Evolutionary conservation across 2,888 invertebrate genomes (phyloP).

Genomic region (Portevinia maculata): DNA sequence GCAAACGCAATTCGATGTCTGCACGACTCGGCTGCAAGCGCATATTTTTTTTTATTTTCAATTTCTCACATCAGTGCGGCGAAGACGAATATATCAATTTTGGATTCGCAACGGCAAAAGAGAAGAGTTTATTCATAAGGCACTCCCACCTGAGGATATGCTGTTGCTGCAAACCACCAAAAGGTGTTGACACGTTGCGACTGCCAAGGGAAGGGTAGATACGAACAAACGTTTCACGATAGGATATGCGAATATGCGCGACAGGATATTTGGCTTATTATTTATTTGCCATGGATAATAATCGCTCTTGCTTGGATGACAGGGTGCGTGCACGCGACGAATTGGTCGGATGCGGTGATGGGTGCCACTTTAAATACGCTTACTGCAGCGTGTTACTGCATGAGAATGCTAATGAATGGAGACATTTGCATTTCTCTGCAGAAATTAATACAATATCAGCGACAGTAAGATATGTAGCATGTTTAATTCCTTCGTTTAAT

Average conservation of each 20-base stretch:
- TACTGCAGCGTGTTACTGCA: constrained; percentile 41
- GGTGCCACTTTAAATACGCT: constrained; percentile 57
- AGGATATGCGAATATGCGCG: constrained; percentile 28
- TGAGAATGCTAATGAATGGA: constrained; percentile 66
- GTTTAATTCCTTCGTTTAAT: background rate
- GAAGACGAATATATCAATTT: constrained; percentile 64
- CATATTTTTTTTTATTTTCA: constrained; percentile 38
- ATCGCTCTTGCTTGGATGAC: constrained; percentile 57
- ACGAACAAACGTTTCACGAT: constrained; percentile 13
- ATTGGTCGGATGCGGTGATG: constrained; percentile 44
- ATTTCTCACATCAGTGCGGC: constrained; percentile 53
- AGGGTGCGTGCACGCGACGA: constrained; percentile 49
- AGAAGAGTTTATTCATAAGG: constrained; percentile 61
- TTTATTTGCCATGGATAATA: constrained; percentile 67
- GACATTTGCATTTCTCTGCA: constrained; percentile 32
- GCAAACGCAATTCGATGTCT: background rate
- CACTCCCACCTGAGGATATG: constrained; percentile 46
- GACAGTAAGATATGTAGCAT: background rate
- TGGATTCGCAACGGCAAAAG: constrained; percentile 50
- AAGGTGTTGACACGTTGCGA: constrained; percentile 66
- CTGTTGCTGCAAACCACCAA: constrained; percentile 15
- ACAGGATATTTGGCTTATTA: constrained; percentile 73
- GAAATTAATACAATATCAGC: background rate
- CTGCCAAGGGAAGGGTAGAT: constrained; percentile 25
- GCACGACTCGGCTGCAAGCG: background rate